Evolutionary conservation across 2,113 vertebrate genomes (phyloP).

Genomic region (Paraplagusia blochii): DNA sequence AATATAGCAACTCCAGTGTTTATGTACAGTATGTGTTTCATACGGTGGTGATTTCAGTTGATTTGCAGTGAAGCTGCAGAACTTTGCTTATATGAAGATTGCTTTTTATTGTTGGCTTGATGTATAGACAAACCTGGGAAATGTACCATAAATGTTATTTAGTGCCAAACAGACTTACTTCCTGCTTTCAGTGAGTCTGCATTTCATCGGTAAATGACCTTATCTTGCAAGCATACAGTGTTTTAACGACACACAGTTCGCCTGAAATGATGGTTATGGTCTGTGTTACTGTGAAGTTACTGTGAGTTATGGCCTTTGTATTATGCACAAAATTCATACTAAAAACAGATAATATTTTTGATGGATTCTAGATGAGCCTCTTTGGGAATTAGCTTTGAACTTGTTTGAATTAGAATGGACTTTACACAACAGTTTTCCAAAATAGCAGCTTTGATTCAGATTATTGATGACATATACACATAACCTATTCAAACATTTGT

Average conservation of each 20-base stretch:
- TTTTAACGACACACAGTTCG: background rate
- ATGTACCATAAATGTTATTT: constrained; percentile 41
- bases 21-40: background rate
- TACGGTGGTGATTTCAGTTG: constrained; percentile 17
- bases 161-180: constrained; percentile 13
- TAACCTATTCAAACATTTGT: too few relatives aligned
- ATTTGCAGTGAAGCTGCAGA: constrained; percentile 17
- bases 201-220: constrained; percentile 34
- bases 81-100: constrained; percentile 16
- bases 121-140: constrained; percentile 7
- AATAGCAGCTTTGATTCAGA: too few relatives aligned
- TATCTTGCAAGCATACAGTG: constrained; percentile 5
- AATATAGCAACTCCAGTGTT: background rate
- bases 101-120: constrained; percentile 22
- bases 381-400: too few relatives aligned
- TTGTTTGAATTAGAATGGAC: too few relatives aligned
- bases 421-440: too few relatives aligned
- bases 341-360: too few relatives aligned
- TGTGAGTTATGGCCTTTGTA: too few relatives aligned
- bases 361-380: too few relatives aligned
- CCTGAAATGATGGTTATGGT: background rate
- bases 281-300: too few relatives aligned
- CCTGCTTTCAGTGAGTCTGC: constrained; percentile 20
- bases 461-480: too few relatives aligned
- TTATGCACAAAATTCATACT: too few relatives aligned